Evolutionary conservation across 2,888 invertebrate genomes (phyloP).

Genomic region (Nemurella pictetii): DNA sequence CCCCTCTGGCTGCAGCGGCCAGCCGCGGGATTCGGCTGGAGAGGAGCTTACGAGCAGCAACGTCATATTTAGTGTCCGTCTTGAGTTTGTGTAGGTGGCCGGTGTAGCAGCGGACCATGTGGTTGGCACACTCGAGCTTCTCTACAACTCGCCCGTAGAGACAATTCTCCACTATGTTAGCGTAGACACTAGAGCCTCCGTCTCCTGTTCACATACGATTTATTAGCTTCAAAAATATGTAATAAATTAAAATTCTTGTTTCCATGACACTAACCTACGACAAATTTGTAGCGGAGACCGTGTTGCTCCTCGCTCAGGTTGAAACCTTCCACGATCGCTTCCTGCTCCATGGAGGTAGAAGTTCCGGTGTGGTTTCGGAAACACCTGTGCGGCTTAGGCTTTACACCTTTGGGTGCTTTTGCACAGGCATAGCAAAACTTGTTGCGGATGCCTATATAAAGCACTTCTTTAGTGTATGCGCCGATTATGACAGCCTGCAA

Average conservation of each 20-base stretch:
- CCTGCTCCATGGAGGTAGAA: slow-evolving; percentile 41
- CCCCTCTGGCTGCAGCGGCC: not conserved
- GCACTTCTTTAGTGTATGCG: not conserved
- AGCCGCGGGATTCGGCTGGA: too few species aligned
- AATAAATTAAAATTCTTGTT: not conserved
- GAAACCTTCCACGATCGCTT: slow-evolving; percentile 41
- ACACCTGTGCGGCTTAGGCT: slow-evolving; percentile 34
- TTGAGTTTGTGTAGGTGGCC: not conserved
- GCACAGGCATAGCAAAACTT: slow-evolving; percentile 4
- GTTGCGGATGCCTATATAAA: not conserved
- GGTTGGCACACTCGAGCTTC: slow-evolving; percentile 12
- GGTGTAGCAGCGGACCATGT: not conserved
- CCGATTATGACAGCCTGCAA: too few species aligned
- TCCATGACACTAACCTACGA: slow-evolving; percentile 34
- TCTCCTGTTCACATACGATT: too few species aligned
- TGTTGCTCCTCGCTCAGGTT: slow-evolving; percentile 37
- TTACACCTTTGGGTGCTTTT: not conserved
- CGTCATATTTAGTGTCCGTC: not conserved
- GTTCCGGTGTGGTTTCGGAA: slow-evolving; percentile 39
- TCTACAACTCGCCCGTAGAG: not conserved
- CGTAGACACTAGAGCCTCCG: slow-evolving; percentile 8
- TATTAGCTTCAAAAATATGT: not conserved
- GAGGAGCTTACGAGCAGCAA: not conserved
- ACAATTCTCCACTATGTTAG: not conserved
- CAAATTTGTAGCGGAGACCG: slow-evolving; percentile 35